Conservation (phyloP, 1,140 invertebrate genomes). For the Prorops nasuta region DNA sequence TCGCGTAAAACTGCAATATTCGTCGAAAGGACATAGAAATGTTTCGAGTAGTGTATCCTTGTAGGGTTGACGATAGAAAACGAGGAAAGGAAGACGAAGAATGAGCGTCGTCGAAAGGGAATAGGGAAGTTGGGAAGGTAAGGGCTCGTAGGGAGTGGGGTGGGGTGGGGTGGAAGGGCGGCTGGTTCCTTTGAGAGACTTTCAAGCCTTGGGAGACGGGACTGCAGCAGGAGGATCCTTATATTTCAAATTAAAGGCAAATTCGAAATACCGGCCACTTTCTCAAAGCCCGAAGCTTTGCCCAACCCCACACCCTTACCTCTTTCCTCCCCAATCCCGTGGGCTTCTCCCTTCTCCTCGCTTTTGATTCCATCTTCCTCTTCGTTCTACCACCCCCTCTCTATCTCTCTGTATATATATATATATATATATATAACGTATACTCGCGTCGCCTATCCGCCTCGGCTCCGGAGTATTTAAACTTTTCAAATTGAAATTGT, state of each 20-base stretch:
- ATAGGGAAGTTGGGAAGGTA: neutral
- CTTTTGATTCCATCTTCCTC: conserved; percentile 17
- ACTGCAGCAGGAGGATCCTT: conserved; percentile 31
- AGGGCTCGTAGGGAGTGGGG: neutral
- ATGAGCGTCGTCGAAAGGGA: neutral
- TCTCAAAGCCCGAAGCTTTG: conserved; percentile 25
- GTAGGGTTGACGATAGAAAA: too few relatives aligned
- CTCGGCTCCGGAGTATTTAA: conserved; percentile 29
- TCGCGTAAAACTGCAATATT: too few relatives aligned
- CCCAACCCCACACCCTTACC: conserved; percentile 8
- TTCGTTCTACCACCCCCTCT: conserved; percentile 9
- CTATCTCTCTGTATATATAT: neutral
- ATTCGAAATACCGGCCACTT: conserved; percentile 43
- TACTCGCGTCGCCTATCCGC: neutral
- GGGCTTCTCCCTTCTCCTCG: conserved; percentile 10
- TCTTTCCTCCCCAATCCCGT: conserved; percentile 4
- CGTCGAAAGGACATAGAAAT: too few relatives aligned
- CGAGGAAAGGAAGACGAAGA: conserved; percentile 1
- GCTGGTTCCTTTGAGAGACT: conserved; percentile 28
- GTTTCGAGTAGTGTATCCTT: too few relatives aligned
- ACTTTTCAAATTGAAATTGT: conserved; percentile 52
- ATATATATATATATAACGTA: too few relatives aligned
- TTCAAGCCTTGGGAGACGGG: conserved; percentile 21
- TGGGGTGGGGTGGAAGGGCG: conserved; percentile 7
- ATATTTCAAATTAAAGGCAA: conserved; percentile 47